Conservation (phyloP, 2,888 invertebrate genomes). For the Parochlus steinenii region DNA sequence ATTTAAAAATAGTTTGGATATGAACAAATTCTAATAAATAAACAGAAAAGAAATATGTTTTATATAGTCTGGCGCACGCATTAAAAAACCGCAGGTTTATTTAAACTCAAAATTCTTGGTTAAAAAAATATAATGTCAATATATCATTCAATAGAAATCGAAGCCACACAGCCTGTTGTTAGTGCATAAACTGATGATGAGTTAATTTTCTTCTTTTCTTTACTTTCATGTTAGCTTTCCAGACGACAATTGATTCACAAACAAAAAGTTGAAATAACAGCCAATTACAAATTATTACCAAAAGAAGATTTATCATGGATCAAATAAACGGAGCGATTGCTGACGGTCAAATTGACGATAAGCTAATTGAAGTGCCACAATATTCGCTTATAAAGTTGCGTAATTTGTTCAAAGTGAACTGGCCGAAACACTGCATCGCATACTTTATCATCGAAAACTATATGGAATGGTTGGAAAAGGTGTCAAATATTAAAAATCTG, state of each 20-base stretch:
- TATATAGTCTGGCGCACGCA: too few species aligned
- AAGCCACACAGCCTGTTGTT: too few species aligned
- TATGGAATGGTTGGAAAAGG: slow-evolving; percentile 13
- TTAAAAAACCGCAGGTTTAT: too few species aligned
- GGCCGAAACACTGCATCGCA: slow-evolving; percentile 15
- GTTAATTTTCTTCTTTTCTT: too few species aligned
- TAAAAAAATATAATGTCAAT: too few species aligned
- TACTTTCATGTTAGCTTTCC: background rate
- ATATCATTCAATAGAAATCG: too few species aligned
- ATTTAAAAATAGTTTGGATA: too few species aligned
- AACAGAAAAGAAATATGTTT: too few species aligned
- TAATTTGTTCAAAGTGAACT: slow-evolving; percentile 16
- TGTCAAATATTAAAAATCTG: slow-evolving; percentile 9
- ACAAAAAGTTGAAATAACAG: background rate
- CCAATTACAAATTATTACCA: too few species aligned
- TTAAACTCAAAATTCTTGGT: too few species aligned
- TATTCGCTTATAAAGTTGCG: slow-evolving; percentile 14
- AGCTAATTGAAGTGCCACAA: slow-evolving; percentile 10
- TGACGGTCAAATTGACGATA: slow-evolving; percentile 5
- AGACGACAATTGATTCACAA: background rate
- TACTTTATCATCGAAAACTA: slow-evolving; percentile 18
- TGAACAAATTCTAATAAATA: too few species aligned
- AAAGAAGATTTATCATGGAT: slow-evolving; percentile 3
- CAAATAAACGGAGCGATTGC: slow-evolving; percentile 6
- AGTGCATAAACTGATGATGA: too few species aligned